phyloP scores from a whole-genome alignment of 1,140 invertebrate genomes.

The Hycleus phaleratus region DNA sequence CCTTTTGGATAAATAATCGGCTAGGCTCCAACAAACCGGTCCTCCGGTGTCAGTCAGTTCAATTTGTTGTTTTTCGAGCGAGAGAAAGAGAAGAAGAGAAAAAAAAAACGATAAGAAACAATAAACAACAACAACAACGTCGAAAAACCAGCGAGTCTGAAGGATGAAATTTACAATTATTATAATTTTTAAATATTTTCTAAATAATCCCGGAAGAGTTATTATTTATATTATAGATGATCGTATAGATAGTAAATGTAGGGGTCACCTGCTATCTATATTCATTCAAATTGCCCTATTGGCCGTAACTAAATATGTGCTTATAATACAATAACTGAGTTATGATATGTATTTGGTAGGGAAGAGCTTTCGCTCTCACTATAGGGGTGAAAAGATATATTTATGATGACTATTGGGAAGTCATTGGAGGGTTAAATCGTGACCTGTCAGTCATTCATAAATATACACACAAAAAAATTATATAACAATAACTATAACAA shows the following conservation, averaged over 20 bases:
- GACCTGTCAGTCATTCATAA: constrained; percentile 11
- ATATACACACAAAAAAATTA: too few relatives aligned
- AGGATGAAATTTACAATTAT: too few relatives aligned
- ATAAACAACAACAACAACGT: too few relatives aligned
- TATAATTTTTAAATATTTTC: too few relatives aligned
- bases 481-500: too few relatives aligned
- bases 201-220: too few relatives aligned
- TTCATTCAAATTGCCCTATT: constrained; percentile 8
- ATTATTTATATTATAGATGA: too few relatives aligned
- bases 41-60: constrained; percentile 8
- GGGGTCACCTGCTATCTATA: not conserved
- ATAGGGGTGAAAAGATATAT: constrained; percentile 9
- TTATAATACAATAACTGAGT: constrained; percentile 14
- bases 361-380: not conserved
- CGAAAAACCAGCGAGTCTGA: too few relatives aligned
- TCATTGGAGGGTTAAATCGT: constrained; percentile 12
- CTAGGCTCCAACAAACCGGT: constrained; percentile 30
- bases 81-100: too few relatives aligned
- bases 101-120: too few relatives aligned
- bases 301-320: constrained; percentile 13
- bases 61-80: too few relatives aligned
- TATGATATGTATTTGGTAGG: constrained; percentile 10
- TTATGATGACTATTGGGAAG: constrained; percentile 13
- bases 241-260: not conserved
- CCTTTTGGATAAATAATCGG: constrained; percentile 38